Evolutionary conservation across 2,797 vertebrate genomes (phyloP), one percentile per base, ranked within the genome.

Genomic region (Stomatorhinus walkeri): DNA sequence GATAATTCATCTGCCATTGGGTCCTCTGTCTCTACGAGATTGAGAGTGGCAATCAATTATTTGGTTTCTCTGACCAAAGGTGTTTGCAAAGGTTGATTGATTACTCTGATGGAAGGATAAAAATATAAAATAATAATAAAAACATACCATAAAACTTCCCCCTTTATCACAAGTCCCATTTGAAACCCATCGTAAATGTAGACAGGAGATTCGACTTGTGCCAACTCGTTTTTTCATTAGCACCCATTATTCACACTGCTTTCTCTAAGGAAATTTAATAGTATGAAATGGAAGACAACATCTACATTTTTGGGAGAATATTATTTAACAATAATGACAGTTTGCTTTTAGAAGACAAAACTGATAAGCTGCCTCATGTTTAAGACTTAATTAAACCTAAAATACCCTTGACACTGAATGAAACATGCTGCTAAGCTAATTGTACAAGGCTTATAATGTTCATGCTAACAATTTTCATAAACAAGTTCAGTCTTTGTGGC

Each of bases 161-260:
- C 36, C 84, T 91, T 89, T 87, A 88, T 87, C 40, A 85, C 10
- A 76, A 89, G 91, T 90, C 64, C 89, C 89, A 91, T 89, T 89
- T 90, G 89, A 52, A 76, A 89, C 87, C 88, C 28, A 89, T 91
- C 87, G 89, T 90, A 91, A 92, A 91, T 92, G 89, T 89, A 43
- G 49, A 89, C 61, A 68, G 84, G 89, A 88, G 43, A 88, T 88
- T 87, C 90, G 64, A 90, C 89, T 90, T 90, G 43, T 81, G 88
- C 48, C 85, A 46, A 46, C 85, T 79, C 85, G 24, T 22, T 88
- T 54, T 90, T 87, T 89, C 85, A 88, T 92, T 89, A 79, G 89
- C 90, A 89, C 79, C 87, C 88, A 89, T 91, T 92, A 88, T 90
- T 91, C 85, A 76, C 76, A 83, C 59, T 7, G 83, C 51, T 89